Percentiles rank a stretch among this genome's conserved stretches.
Evolutionary conservation across 2,113 vertebrate species (phyloP).

Genomic region (Astatoreochromis straeleni): DNA sequence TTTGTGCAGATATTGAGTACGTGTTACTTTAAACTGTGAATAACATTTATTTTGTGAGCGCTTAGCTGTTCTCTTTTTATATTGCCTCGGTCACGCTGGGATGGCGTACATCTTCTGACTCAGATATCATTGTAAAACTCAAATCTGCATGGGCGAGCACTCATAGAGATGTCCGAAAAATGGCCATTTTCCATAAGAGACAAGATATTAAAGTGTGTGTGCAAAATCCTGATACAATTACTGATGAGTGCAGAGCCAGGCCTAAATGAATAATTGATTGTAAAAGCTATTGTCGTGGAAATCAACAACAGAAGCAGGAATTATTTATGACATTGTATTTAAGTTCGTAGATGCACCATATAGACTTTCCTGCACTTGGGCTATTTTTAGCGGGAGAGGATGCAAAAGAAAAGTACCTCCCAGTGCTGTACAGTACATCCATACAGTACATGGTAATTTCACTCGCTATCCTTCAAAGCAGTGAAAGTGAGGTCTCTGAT

Average conservation of each 20-base stretch:
- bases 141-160: background rate
- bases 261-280: constrained; percentile 36
- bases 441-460: constrained; percentile 57
- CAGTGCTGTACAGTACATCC: constrained; percentile 18
- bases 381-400: constrained; percentile 26
- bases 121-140: background rate
- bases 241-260: constrained; percentile 14
- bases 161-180: background rate
- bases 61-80: background rate
- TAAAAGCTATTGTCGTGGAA: constrained; percentile 4
- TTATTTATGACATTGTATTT: constrained; percentile 41
- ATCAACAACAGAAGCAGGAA: background rate
- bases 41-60: background rate
- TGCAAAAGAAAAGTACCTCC: constrained; percentile 11
- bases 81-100: background rate
- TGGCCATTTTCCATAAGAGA: background rate
- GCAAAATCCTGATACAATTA: constrained; percentile 8
- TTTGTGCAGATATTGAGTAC: background rate
- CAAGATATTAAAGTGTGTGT: background rate
- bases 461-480: constrained; percentile 51
- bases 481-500: constrained; percentile 59
- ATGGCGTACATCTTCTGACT: background rate
- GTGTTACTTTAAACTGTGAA: background rate
- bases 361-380: background rate
- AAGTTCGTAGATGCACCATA: background rate